phyloP scores from a whole-genome alignment of 1,140 invertebrate genomes.

The Psix sp. region DNA sequence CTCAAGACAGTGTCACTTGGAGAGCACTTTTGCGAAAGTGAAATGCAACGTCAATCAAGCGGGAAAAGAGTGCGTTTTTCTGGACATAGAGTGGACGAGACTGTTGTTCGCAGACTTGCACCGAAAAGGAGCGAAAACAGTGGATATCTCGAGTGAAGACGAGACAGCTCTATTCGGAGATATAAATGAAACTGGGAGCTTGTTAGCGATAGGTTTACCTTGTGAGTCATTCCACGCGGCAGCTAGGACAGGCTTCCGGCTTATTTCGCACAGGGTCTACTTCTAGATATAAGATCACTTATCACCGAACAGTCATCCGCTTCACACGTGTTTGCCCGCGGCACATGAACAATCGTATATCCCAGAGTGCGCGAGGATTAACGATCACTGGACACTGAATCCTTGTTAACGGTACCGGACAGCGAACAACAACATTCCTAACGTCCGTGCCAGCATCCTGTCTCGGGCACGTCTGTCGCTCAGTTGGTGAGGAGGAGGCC shows the following conservation, averaged over 20 bases:
- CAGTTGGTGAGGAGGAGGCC: too few relatives aligned
- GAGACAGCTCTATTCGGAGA: too few relatives aligned
- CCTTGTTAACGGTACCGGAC: slow-evolving; percentile 1
- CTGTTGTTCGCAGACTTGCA: too few relatives aligned
- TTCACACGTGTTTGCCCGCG: slow-evolving; percentile 48
- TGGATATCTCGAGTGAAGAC: neutral
- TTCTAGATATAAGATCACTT: slow-evolving; percentile 32
- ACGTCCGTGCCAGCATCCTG: slow-evolving; percentile 65
- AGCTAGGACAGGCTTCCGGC: slow-evolving; percentile 12
- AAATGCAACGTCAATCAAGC: too few relatives aligned
- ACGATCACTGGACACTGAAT: slow-evolving; percentile 46
- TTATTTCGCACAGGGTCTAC: slow-evolving; percentile 15
- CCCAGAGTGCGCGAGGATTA: slow-evolving; percentile 10
- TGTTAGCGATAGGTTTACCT: too few relatives aligned
- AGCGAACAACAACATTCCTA: slow-evolving; percentile 33
- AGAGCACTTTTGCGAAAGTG: too few relatives aligned
- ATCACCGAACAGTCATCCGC: slow-evolving; percentile 58
- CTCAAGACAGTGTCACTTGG: too few relatives aligned
- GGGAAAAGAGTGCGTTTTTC: too few relatives aligned
- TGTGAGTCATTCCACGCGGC: slow-evolving; percentile 72
- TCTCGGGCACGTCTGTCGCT: slow-evolving; percentile 9
- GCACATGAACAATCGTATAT: slow-evolving; percentile 53
- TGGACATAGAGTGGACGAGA: too few relatives aligned
- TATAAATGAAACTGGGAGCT: too few relatives aligned
- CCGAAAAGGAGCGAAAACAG: slow-evolving; percentile 1